Evolutionary conservation across 2,797 vertebrate genomes (phyloP).

Genomic region (Spinibarbus caldwelli): DNA sequence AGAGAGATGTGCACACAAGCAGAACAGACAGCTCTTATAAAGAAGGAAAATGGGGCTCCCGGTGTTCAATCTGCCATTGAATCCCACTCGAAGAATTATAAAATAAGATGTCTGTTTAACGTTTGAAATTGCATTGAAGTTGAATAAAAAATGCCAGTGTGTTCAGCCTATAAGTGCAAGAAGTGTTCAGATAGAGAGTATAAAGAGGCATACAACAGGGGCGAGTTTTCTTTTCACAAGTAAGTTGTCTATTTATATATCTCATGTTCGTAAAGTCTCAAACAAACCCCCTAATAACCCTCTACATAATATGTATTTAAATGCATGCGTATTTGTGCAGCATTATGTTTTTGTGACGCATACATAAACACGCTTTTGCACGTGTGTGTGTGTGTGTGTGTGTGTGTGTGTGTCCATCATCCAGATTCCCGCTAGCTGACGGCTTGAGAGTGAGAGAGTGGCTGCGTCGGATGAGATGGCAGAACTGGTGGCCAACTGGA

Average conservation of each 20-base stretch:
- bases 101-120: neutral
- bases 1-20: neutral
- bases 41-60: too few relatives aligned
- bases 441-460: conserved; percentile 39
- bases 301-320: neutral
- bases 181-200: conserved; percentile 45
- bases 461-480: conserved; percentile 49
- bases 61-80: neutral
- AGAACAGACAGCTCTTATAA: too few relatives aligned
- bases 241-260: conserved; percentile 9
- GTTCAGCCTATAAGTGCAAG: conserved; percentile 46
- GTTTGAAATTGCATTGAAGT: neutral
- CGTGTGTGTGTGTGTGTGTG: neutral
- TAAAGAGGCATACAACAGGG: conserved; percentile 45
- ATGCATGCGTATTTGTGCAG: neutral
- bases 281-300: neutral
- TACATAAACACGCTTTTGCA: neutral
- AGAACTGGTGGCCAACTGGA: conserved; percentile 50
- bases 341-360: neutral
- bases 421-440: conserved; percentile 37
- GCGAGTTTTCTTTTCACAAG: conserved; percentile 50
- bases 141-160: conserved; percentile 23
- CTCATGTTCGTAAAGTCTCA: neutral
- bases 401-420: too few relatives aligned
- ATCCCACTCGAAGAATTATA: neutral